Conservation (phyloP, 2,888 invertebrate species). For the Amorpha juglandis region DNA sequence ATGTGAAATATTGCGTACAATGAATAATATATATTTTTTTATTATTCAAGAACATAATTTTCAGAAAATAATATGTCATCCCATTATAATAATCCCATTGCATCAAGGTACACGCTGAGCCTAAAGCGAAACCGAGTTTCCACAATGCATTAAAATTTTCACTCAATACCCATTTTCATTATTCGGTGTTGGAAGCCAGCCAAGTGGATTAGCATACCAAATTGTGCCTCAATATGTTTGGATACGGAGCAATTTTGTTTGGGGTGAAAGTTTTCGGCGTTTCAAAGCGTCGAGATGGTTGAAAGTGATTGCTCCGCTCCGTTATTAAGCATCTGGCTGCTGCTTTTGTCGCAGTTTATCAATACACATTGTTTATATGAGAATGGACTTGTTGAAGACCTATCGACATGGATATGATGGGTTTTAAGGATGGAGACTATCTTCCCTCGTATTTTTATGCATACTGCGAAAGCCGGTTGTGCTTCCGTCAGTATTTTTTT, state of each 20-base stretch:
- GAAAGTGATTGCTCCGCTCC: conserved; percentile 29
- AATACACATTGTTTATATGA: conserved; percentile 29
- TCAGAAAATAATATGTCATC: not conserved
- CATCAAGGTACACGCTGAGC: conserved; percentile 29
- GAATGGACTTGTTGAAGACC: conserved; percentile 14
- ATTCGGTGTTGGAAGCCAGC: conserved; percentile 45
- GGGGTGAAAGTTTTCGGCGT: conserved; percentile 14
- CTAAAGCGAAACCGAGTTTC: conserved; percentile 39
- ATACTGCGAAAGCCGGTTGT: no score
- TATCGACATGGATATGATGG: not conserved
- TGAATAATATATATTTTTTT: not conserved
- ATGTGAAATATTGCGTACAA: no score
- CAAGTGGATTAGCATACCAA: conserved; percentile 35
- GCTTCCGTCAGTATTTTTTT: no score
- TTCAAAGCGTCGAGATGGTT: conserved; percentile 28
- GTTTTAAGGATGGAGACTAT: not conserved
- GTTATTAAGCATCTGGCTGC: conserved; percentile 28
- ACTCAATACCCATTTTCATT: conserved; percentile 46
- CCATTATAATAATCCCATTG: conserved; percentile 32
- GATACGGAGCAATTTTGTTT: conserved; percentile 15
- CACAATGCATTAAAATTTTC: conserved; percentile 52
- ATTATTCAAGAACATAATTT: no score
- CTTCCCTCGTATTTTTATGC: no score
- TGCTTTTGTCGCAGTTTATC: conserved; percentile 27
- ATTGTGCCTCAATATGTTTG: conserved; percentile 7